Percentiles rank a stretch among this genome's conserved stretches.
These are phyloP conservation scores for Periphyllus acericola DNA, from an alignment of 2,888 invertebrate species.

Conservation along the genomic window DNA sequence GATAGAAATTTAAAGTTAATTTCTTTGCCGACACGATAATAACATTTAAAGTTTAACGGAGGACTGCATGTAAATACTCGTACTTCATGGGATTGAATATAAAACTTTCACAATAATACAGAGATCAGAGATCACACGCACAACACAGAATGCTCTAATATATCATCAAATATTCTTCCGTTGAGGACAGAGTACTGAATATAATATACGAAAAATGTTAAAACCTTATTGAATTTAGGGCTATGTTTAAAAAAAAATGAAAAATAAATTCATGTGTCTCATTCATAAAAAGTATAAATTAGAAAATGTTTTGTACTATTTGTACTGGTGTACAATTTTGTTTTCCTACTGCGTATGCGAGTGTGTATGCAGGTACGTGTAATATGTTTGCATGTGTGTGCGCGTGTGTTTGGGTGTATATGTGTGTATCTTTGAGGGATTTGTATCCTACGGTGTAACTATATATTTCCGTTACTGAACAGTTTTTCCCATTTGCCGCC, in stretches of 20 bases:
- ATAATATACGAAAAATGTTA: no score
- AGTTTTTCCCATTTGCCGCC: conserved; percentile 57
- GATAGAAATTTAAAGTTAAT: conserved; percentile 16
- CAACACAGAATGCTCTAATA: background rate
- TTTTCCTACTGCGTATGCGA: background rate
- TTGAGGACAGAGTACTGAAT: background rate
- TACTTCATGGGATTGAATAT: background rate
- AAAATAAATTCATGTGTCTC: background rate
- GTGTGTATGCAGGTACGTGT: background rate
- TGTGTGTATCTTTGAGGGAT: conserved; percentile 22
- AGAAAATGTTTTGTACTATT: conserved; percentile 9
- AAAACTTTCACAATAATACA: background rate
- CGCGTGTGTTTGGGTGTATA: background rate
- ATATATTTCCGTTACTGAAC: conserved; percentile 52
- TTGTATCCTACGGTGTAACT: conserved; percentile 21
- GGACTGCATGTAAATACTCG: background rate
- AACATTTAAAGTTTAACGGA: background rate
- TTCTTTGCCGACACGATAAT: background rate
- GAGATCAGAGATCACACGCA: background rate
- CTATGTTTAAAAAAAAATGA: no score
- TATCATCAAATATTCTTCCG: background rate
- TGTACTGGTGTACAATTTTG: background rate
- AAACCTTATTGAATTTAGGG: no score
- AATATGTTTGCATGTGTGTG: no score
- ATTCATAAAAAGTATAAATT: conserved; percentile 10